phyloP scores from a whole-genome alignment of 2,797 vertebrate species.

The Tarsius wallacei region DNA sequence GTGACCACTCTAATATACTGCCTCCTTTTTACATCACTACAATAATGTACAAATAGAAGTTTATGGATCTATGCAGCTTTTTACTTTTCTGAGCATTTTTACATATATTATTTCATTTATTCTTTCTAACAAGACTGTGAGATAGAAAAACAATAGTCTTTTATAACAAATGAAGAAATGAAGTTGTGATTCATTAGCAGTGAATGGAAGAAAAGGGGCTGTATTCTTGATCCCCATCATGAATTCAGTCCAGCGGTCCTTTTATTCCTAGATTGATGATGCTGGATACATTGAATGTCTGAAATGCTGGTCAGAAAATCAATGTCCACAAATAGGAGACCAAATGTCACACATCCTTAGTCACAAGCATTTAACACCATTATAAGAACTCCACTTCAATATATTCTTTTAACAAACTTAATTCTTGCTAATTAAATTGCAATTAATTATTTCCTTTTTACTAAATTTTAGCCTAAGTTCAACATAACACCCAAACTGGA shows the following conservation, averaged over 20 bases:
- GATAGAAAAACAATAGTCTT: background rate
- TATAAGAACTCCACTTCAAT: background rate
- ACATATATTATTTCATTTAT: background rate
- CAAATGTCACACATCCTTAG: background rate
- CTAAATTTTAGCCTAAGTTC: background rate
- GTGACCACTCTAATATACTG: too few relatives aligned
- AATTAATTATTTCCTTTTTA: background rate
- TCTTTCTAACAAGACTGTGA: background rate
- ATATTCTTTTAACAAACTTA: background rate
- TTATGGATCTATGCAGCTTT: background rate
- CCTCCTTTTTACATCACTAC: background rate
- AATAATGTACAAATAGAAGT: background rate
- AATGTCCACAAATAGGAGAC: background rate
- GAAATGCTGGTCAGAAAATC: background rate
- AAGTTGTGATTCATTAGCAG: background rate
- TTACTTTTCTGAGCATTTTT: background rate
- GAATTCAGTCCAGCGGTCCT: background rate
- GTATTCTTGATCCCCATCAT: background rate
- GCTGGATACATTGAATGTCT: background rate
- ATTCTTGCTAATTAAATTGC: background rate
- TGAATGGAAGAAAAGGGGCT: background rate
- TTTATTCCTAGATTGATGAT: background rate
- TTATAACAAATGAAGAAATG: background rate
- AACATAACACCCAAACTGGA: background rate
- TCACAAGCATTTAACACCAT: background rate